A percentile compares a stretch with the other conserved stretches of the same genome.
phyloP scores from a whole-genome alignment of 2,113 vertebrate species.

The Peucedramus taeniatus region DNA sequence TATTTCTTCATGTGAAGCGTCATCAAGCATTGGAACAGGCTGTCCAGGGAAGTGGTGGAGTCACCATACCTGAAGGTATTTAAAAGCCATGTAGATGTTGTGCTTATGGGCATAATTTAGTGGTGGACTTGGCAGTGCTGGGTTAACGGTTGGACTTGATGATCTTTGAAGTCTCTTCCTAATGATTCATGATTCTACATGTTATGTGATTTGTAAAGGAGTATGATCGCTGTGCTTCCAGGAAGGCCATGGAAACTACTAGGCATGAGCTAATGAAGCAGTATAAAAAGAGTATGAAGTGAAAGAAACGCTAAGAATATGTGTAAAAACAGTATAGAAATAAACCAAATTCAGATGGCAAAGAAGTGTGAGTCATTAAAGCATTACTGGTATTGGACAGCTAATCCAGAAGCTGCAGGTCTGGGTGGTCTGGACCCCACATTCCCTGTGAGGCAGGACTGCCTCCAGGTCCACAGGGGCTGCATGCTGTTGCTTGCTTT shows the following conservation, averaged over 20 bases:
- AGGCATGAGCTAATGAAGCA: not conserved
- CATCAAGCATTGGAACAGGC: not conserved
- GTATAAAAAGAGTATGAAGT: not conserved
- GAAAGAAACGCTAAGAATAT: not conserved
- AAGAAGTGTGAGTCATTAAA: not conserved
- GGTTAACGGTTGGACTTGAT: rapidly evolving
- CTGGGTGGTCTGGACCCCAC: not conserved
- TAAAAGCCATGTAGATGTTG: not conserved
- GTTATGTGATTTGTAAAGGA: not conserved
- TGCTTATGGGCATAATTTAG: not conserved
- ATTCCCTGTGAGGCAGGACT: not conserved
- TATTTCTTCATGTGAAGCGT: not conserved
- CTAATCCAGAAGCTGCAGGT: not conserved
- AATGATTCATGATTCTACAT: not conserved
- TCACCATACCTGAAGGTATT: not conserved
- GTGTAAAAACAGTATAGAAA: not conserved
- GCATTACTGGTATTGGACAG: not conserved
- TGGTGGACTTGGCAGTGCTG: not conserved
- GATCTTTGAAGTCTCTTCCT: not conserved
- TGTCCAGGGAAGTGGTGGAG: not conserved
- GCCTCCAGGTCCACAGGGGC: not conserved
- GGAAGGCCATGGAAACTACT: not conserved
- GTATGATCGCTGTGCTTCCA: not conserved
- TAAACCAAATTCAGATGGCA: not conserved
- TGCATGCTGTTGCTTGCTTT: not conserved